These are phyloP conservation scores for Beris morrisii DNA, from an alignment of 2,888 invertebrate species.

Conservation along the genomic window DNA sequence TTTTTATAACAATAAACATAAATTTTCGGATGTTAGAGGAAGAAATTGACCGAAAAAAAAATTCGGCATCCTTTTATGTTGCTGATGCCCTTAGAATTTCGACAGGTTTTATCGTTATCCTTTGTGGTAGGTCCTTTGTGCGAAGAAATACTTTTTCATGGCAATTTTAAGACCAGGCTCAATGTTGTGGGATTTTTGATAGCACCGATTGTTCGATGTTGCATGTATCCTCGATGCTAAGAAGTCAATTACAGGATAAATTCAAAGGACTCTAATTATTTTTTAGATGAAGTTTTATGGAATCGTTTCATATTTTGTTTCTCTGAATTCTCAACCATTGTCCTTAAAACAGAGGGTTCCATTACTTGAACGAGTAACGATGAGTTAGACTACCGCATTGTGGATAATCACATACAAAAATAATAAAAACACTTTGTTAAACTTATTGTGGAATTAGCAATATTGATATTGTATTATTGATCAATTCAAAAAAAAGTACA, in stretches of 20 bases:
- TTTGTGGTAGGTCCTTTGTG: conserved; percentile 35
- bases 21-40: conserved; percentile 18
- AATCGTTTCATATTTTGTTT: too few relatives aligned
- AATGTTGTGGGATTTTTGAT: conserved; percentile 8
- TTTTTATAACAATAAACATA: conserved; percentile 32
- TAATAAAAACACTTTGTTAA: too few relatives aligned
- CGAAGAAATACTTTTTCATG: background rate
- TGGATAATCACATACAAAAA: too few relatives aligned
- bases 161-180: background rate
- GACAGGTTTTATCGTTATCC: conserved; percentile 36
- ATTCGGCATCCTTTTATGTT: conserved; percentile 36
- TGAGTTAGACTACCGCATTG: too few relatives aligned
- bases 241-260: conserved; percentile 6
- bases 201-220: background rate
- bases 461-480: too few relatives aligned
- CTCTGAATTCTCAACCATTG: too few relatives aligned
- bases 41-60: conserved; percentile 3
- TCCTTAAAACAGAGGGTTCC: too few relatives aligned
- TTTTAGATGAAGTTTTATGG: too few relatives aligned
- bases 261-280: too few relatives aligned
- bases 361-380: too few relatives aligned
- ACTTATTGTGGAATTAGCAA: too few relatives aligned
- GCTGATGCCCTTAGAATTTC: conserved; percentile 28
- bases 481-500: too few relatives aligned
- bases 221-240: conserved; percentile 8